These are phyloP conservation scores for Limenitis camilla DNA, from an alignment of 2,888 invertebrate genomes.

Conservation along the genomic window DNA sequence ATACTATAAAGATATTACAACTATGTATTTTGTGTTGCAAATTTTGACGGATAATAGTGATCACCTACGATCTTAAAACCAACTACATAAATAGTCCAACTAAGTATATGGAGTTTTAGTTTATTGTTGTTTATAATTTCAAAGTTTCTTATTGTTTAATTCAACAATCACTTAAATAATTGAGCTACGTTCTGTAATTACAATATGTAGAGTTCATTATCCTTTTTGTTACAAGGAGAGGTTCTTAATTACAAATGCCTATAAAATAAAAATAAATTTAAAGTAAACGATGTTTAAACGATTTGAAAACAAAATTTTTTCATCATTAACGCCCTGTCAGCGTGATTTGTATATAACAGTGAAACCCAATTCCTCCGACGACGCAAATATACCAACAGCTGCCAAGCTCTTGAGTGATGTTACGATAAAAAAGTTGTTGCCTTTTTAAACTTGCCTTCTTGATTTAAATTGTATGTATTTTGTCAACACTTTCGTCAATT, in stretches of 20 bases:
- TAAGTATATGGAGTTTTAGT: too few species aligned
- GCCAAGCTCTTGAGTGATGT: slow-evolving; percentile 15
- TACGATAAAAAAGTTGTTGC: slow-evolving; percentile 1
- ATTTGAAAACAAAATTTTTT: slow-evolving; percentile 1
- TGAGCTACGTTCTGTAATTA: too few species aligned
- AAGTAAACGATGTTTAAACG: neutral
- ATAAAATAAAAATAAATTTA: neutral
- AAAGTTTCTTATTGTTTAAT: too few species aligned
- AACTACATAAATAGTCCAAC: too few species aligned
- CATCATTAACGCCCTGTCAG: slow-evolving; percentile 10
- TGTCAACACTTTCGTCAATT: too few species aligned
- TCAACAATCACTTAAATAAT: too few species aligned
- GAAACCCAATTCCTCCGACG: slow-evolving; percentile 20
- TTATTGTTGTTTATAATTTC: too few species aligned
- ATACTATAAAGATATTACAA: too few species aligned
- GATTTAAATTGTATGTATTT: neutral
- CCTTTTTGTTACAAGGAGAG: too few species aligned
- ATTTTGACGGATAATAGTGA: neutral
- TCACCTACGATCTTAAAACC: too few species aligned
- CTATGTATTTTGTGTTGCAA: neutral
- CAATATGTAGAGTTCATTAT: too few species aligned
- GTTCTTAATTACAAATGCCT: too few species aligned
- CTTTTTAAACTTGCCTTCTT: neutral
- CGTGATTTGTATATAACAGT: slow-evolving; percentile 11
- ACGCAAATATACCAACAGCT: slow-evolving; percentile 10